Base-by-base conservation (phyloP, 2,888 invertebrate species). In the Timema podura region DNA sequence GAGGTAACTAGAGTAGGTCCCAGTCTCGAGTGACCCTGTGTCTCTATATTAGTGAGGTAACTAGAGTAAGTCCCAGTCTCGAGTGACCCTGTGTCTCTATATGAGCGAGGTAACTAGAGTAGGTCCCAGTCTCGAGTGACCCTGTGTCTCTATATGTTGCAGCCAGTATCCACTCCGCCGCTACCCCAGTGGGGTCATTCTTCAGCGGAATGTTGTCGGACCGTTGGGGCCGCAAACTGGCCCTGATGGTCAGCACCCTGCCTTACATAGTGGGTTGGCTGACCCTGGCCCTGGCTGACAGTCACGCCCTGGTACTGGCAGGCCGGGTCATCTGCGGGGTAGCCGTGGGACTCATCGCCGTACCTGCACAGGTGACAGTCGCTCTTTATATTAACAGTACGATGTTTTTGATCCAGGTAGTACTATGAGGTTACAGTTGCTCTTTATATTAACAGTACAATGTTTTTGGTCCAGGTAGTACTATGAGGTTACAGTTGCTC, bases 151-250 rank as follows among this genome's bases (percentile, higher is more conserved):
- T 13, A 5, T 7, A 6, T 70, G 57, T 78, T 78, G 9, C 82
- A 92, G 92, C 91, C 5, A 90, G 91, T 76, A 86, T 92, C 11
- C 92, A 92, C 78, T 91, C 91, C 47, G 86, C 91, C 69, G 91
- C 91, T 0, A 91, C 91, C 0, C 92, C 92, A 0, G 77, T 91
- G 0, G 92, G 91, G 0, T 88, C 91, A 0, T 81, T 92, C 76
- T 75, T 90, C 49, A 90, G 91, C 0, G 92, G 91, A 0, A 85
- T 90, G 0, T 80, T 91, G 67, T 88, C 91, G 82, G 91, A 91
- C 76, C 83, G 83, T 54, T 85, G 89, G 75, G 91, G 91, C 0
- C 83, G 91, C 70, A 86, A 87, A 72, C 83, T 86, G 47, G 87
- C 89, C 7, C 80, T 92, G 68, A 86, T 91, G 77, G 79, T 87